Evolutionary conservation across 2,797 vertebrate genomes (phyloP), one percentile per base, ranked within the genome.

Genomic region (Babyrousa celebensis): DNA sequence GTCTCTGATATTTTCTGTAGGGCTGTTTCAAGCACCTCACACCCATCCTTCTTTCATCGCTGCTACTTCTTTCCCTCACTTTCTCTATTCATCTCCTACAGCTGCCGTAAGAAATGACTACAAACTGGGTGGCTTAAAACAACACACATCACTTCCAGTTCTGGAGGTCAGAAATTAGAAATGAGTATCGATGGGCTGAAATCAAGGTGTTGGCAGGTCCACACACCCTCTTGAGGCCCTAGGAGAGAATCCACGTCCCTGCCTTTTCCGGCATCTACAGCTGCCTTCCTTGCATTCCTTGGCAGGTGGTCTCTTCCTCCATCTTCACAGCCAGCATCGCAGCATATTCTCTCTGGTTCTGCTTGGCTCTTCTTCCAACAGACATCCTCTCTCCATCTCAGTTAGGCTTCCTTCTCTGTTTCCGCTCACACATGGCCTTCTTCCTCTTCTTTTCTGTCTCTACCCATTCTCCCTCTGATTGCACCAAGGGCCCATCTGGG

Each of bases 41-140:
- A 11, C n/a, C 43, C 43, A n/a, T 36, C 29, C 40, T 84, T 78
- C 74, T 71, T 90, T 93, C 27, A n/a, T 85, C 68, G 63, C 84
- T 75, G 32, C 29, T 77, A 43, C 32, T 68, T 79, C 82, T 75
- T 84, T 84, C n/a, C 23, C 20, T 74, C 6, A 1, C 36, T 97
- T 52, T 32, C 27, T 84, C 16, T 43, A 25, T 85, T 77, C 18
- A 15, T 75, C 94, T 89, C 60, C 70, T 68, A 32, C 11, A 56
- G 78, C 27, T 68, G 14, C 48, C 63, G 0, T 60, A 56, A 92
- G 56, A 85, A 89, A 90, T 43, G 6, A 72, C 48, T 40, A n/a
- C n/a, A 86, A 56, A 29, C 21, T 5, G 71, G 36, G 43, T 48
- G 25, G 58, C 80, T 88, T 29, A 67, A 18, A 75, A 67, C 40